Percentiles rank a stretch among this genome's conserved stretches.
Conservation (phyloP, 2,113 vertebrate genomes). For the Dipodomys spectabilis region DNA sequence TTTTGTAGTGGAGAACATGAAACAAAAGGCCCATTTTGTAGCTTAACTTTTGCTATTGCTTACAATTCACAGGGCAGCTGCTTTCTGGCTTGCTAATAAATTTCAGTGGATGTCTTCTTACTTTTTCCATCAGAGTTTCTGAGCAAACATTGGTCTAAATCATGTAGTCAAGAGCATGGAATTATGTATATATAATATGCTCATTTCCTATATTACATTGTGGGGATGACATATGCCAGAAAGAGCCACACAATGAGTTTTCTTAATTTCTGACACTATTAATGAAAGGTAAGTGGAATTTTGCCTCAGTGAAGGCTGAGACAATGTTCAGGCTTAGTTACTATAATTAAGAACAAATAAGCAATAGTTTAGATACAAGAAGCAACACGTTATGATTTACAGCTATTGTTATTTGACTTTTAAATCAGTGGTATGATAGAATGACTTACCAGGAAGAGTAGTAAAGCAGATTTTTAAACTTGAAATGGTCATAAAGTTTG, state of each 20-base stretch:
- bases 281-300: conserved; percentile 11
- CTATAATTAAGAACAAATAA: conserved; percentile 48
- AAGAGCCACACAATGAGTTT: conserved; percentile 14
- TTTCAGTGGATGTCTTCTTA: conserved; percentile 58
- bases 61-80: conserved; percentile 60
- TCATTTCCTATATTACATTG: conserved; percentile 53
- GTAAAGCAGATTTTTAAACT: conserved; percentile 38
- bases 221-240: conserved; percentile 29
- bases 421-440: neutral
- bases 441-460: conserved; percentile 13
- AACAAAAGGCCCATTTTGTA: conserved; percentile 13
- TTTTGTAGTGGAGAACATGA: conserved; percentile 47
- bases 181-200: neutral
- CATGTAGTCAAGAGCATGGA: conserved; percentile 46
- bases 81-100: conserved; percentile 70
- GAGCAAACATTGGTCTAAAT: conserved; percentile 60
- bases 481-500: conserved; percentile 35
- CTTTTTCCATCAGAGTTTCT: conserved; percentile 65
- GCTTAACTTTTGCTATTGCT: conserved; percentile 64
- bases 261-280: conserved; percentile 7
- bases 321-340: conserved; percentile 39
- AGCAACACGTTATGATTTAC: conserved; percentile 26
- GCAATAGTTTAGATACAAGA: conserved; percentile 21
- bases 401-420: conserved; percentile 15
- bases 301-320: conserved; percentile 9